Evolutionary conservation across 2,797 vertebrate genomes (phyloP).

Genomic region (Xenentodon cancila): DNA sequence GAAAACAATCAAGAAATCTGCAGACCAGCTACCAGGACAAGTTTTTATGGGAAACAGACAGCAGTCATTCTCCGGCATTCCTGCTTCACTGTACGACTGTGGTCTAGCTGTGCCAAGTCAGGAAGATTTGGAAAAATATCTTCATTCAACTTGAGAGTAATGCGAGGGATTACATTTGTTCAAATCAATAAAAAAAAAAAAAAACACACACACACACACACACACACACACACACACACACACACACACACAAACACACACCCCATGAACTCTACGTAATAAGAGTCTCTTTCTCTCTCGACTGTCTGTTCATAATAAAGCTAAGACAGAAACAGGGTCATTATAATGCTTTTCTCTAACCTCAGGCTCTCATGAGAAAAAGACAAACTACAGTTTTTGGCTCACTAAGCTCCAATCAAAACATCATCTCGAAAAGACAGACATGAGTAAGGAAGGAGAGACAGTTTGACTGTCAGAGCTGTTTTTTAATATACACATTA

Average conservation of each 20-base stretch:
- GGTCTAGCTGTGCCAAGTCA: too few relatives aligned
- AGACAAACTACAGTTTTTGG: conserved; percentile 48
- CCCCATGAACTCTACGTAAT: background rate
- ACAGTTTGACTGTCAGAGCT: conserved; percentile 41
- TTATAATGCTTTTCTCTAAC: conserved; percentile 34
- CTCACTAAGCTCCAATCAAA: conserved; percentile 71
- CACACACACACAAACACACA: background rate
- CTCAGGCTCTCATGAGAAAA: conserved; percentile 47
- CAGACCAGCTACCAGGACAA: too few relatives aligned
- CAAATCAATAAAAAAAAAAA: too few relatives aligned
- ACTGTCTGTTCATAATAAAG: background rate
- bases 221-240: background rate
- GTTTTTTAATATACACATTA: conserved; percentile 33
- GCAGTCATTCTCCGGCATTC: too few relatives aligned
- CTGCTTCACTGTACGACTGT: too few relatives aligned
- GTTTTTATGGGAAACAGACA: too few relatives aligned
- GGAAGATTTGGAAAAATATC: too few relatives aligned
- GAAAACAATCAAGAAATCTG: too few relatives aligned
- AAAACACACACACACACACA: background rate
- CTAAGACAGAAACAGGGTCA: conserved; percentile 21
- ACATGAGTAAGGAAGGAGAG: conserved; percentile 59
- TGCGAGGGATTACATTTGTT: too few relatives aligned
- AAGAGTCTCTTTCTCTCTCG: background rate
- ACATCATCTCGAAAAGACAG: conserved; percentile 67
- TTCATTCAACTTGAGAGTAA: too few relatives aligned